A percentile compares a stretch with the other conserved stretches of the same genome.
Evolutionary conservation across 1,140 invertebrate species (phyloP).

Genomic region (Zeugodacus cucurbitae): DNA sequence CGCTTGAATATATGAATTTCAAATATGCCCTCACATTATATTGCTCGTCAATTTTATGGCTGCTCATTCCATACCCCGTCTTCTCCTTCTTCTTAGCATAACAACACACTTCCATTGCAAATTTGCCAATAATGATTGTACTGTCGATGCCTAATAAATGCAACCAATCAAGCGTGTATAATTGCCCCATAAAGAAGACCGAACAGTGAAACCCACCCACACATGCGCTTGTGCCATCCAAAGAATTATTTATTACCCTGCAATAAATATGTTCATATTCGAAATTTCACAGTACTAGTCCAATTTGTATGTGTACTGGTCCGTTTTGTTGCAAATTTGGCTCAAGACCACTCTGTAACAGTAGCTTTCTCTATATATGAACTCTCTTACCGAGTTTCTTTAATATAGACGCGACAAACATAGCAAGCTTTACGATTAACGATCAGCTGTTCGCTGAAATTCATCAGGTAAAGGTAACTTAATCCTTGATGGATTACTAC

Average conservation of each 20-base stretch:
- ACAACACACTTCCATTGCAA: background rate
- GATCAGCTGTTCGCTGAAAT: no score
- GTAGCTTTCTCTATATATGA: no score
- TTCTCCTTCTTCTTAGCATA: background rate
- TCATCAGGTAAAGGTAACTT: no score
- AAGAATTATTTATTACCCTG: background rate
- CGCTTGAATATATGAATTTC: background rate
- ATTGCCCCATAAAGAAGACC: background rate
- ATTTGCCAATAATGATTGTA: slow-evolving; percentile 10
- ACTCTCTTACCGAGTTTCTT: no score
- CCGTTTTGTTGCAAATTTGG: no score
- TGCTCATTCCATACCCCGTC: background rate
- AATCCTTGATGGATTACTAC: no score
- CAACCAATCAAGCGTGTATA: slow-evolving; percentile 9
- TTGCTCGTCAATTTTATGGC: background rate
- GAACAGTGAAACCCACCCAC: background rate
- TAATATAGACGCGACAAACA: no score
- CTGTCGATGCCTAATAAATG: background rate
- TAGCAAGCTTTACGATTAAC: no score
- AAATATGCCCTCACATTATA: background rate
- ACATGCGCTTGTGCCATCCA: background rate
- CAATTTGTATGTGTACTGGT: background rate
- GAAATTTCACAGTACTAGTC: background rate
- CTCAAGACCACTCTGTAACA: no score
- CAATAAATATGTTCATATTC: background rate